phyloP scores from a whole-genome alignment of 2,797 vertebrate genomes.

The Phyllotis vaccarum region DNA sequence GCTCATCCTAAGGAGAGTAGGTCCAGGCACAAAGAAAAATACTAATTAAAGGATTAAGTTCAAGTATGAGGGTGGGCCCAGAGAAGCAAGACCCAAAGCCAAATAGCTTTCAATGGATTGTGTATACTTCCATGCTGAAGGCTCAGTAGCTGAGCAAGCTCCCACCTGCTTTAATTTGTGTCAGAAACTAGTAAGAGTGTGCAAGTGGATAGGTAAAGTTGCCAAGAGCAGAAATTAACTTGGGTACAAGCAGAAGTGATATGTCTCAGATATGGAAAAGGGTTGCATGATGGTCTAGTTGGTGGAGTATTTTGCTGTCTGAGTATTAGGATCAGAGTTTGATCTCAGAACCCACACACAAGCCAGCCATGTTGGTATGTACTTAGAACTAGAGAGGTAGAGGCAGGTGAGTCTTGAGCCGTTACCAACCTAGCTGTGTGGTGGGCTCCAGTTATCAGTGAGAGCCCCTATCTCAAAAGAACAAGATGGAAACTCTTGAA shows the following conservation, averaged over 20 bases:
- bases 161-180: background rate
- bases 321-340: background rate
- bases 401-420: background rate
- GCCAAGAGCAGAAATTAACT: background rate
- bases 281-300: background rate
- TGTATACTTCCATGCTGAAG: fast-evolving
- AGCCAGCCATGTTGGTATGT: background rate
- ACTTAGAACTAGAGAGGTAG: background rate
- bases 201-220: background rate
- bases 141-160: background rate
- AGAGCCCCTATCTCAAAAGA: background rate
- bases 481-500: background rate
- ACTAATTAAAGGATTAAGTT: background rate
- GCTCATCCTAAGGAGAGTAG: background rate
- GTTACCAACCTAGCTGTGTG: no score
- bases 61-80: background rate
- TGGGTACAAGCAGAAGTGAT: background rate
- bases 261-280: background rate
- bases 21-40: background rate
- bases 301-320: background rate
- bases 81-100: background rate
- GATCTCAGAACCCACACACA: background rate
- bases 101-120: background rate
- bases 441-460: background rate
- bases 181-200: background rate